phyloP scores from a whole-genome alignment of 2,888 invertebrate species.

The Zonitis immaculata region DNA sequence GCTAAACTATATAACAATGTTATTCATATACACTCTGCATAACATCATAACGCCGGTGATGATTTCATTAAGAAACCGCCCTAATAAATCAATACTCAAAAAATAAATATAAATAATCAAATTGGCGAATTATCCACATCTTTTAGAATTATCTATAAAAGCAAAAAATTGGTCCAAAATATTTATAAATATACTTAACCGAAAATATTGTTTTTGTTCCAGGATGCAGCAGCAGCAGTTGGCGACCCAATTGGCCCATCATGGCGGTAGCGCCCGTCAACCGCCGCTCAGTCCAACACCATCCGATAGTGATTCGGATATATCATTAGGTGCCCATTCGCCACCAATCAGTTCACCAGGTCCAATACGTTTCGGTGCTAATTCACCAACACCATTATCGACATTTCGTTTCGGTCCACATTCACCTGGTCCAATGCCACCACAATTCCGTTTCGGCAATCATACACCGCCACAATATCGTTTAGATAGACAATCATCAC shows the following conservation, averaged over 20 bases:
- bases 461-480: conserved; percentile 40
- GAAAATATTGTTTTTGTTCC: conserved; percentile 29
- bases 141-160: too few species aligned
- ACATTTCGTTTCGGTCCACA: conserved; percentile 48
- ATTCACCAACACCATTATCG: conserved; percentile 40
- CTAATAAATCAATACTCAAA: too few species aligned
- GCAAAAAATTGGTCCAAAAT: too few species aligned
- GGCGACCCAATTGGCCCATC: conserved; percentile 45
- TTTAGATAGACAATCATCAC: conserved; percentile 33
- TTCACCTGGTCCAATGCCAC: conserved; percentile 49
- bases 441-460: conserved; percentile 45
- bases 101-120: too few species aligned
- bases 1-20: conserved; percentile 25
- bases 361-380: conserved; percentile 39
- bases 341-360: conserved; percentile 45
- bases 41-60: too few species aligned
- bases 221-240: conserved; percentile 50
- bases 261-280: conserved; percentile 36
- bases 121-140: too few species aligned
- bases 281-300: conserved; percentile 46
- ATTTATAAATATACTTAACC: too few species aligned
- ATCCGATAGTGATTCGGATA: conserved; percentile 49
- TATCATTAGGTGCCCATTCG: conserved; percentile 48
- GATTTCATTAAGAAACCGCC: background rate
- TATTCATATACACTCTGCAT: conserved; percentile 23